These are phyloP conservation scores for Thoracochromis brauschi DNA, from an alignment of 2,113 vertebrate genomes.

Conservation along the genomic window DNA sequence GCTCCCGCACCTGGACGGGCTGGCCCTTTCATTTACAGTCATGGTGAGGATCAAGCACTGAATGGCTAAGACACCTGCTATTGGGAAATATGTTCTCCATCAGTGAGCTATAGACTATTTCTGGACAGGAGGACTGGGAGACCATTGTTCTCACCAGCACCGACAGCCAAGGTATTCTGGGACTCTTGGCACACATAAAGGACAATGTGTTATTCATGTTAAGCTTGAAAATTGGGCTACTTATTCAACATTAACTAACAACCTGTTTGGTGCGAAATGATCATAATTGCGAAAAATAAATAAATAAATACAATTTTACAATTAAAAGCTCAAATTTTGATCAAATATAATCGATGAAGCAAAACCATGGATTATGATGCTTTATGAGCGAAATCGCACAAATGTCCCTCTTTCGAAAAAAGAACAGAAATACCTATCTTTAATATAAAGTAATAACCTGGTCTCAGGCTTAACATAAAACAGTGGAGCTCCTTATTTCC, in stretches of 20 bases:
- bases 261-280: not conserved
- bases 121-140: conserved; percentile 70
- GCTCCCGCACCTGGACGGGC: conserved; percentile 69
- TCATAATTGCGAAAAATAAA: not conserved
- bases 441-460: conserved; percentile 11
- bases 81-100: conserved; percentile 77
- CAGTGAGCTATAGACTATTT: conserved; percentile 69
- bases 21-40: conserved; percentile 67
- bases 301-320: not conserved
- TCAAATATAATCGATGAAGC: not conserved
- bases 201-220: conserved; percentile 73
- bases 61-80: conserved; percentile 76
- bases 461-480: conserved; percentile 40
- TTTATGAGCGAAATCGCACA: not conserved
- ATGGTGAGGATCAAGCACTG: conserved; percentile 68
- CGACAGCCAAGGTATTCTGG: conserved; percentile 73
- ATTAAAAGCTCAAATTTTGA: not conserved
- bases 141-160: conserved; percentile 66
- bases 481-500: conserved; percentile 49
- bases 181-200: conserved; percentile 59
- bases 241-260: conserved; percentile 24
- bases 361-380: not conserved
- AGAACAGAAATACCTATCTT: not conserved
- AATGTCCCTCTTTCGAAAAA: not conserved
- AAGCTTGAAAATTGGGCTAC: conserved; percentile 38